Evolutionary conservation across 2,888 invertebrate species (phyloP).

Genomic region (Pristionchus entomophagus): DNA sequence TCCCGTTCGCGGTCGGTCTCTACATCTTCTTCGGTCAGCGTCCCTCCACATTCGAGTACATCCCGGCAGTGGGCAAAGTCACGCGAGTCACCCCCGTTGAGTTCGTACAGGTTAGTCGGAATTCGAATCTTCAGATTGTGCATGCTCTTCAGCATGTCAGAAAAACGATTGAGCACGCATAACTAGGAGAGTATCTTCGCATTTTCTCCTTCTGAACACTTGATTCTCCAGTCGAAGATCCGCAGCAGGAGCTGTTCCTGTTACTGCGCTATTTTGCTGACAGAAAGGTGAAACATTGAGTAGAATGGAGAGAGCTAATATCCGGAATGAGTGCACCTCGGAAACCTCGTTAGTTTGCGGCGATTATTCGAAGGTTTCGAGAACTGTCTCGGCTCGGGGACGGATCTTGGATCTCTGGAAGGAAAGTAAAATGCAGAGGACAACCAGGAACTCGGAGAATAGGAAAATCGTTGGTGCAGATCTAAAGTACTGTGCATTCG

Average conservation of each 20-base stretch:
- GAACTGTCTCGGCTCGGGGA: too few species aligned
- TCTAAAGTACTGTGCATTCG: too few species aligned
- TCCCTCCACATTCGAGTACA: conserved; percentile 22
- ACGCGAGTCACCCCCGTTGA: background rate
- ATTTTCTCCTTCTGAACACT: too few species aligned
- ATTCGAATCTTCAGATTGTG: too few species aligned
- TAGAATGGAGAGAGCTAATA: background rate
- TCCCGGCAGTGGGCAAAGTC: background rate
- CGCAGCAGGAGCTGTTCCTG: background rate
- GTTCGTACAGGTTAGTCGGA: background rate
- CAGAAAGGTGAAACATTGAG: background rate
- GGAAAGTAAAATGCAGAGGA: background rate
- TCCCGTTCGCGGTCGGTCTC: conserved; percentile 2
- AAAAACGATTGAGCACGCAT: too few species aligned
- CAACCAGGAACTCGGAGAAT: conserved; percentile 1
- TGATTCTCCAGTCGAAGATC: too few species aligned
- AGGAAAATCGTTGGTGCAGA: too few species aligned
- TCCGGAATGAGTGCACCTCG: background rate
- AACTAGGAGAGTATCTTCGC: too few species aligned
- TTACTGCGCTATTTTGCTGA: background rate
- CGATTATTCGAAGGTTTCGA: background rate
- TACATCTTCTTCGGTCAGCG: background rate
- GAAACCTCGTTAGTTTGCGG: background rate
- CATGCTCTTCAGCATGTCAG: too few species aligned
- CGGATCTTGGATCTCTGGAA: conserved; percentile 9